phyloP scores from a whole-genome alignment of 2,888 invertebrate species.

The Andrena minutula region DNA sequence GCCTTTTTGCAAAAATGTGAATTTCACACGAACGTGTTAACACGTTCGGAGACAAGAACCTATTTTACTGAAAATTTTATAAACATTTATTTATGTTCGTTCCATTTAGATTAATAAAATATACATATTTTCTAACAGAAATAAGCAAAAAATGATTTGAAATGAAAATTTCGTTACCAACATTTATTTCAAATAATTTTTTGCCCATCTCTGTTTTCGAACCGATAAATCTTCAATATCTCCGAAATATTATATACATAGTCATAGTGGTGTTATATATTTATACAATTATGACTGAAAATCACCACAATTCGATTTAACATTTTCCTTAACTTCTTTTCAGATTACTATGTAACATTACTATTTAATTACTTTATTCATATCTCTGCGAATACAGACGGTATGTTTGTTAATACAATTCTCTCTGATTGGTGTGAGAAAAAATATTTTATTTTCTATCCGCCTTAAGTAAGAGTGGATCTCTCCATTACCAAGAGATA shows the following conservation, averaged over 20 bases:
- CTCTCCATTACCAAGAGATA: background rate
- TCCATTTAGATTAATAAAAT: background rate
- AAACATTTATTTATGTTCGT: background rate
- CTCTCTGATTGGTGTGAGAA: conserved; percentile 26
- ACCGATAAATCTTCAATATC: background rate
- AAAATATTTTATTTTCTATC: conserved; percentile 44
- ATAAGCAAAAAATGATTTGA: too few relatives aligned
- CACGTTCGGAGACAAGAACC: background rate
- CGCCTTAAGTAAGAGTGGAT: conserved; percentile 26
- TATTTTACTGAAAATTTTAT: background rate
- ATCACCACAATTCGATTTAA: background rate
- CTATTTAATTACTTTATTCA: conserved; percentile 23
- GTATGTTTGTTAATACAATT: conserved; percentile 31
- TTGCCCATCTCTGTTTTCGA: too few relatives aligned
- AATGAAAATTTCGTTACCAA: too few relatives aligned
- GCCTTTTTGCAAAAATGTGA: too few relatives aligned
- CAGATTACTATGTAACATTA: conserved; percentile 21
- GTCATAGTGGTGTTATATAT: background rate
- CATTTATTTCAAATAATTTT: too few relatives aligned
- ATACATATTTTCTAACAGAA: background rate
- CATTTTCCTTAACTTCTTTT: conserved; percentile 31
- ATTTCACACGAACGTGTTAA: background rate
- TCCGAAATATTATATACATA: background rate
- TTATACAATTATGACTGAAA: background rate
- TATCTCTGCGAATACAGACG: conserved; percentile 26